A percentile compares a stretch with the other conserved stretches of the same genome.
phyloP scores from a whole-genome alignment of 1,140 invertebrate genomes.

The Hyles euphorbiae region DNA sequence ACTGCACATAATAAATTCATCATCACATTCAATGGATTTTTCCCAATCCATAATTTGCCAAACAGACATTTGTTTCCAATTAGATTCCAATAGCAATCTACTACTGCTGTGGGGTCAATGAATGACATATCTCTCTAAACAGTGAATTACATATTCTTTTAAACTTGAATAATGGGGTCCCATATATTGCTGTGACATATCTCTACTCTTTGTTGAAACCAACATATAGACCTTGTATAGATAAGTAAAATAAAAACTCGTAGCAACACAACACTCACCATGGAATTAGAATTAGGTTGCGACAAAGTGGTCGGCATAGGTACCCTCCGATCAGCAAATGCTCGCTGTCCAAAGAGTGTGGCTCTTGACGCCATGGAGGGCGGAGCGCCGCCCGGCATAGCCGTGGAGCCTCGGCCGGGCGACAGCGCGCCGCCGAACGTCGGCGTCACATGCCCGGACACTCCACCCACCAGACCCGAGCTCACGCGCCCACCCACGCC shows the following conservation, averaged over 20 bases:
- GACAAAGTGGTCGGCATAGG: constrained; percentile 80
- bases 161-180: too few species aligned
- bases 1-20: constrained; percentile 29
- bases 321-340: constrained; percentile 84
- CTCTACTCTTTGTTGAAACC: not conserved
- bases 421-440: constrained; percentile 67
- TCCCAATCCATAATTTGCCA: not conserved
- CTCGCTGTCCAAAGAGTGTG: constrained; percentile 84
- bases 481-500: constrained; percentile 77
- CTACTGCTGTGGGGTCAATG: too few species aligned
- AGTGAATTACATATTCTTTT: too few species aligned
- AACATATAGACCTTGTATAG: too few species aligned
- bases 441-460: constrained; percentile 73
- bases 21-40: constrained; percentile 4
- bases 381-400: constrained; percentile 72
- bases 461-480: constrained; percentile 77
- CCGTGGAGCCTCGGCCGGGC: constrained; percentile 67
- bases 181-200: too few species aligned
- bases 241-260: too few species aligned
- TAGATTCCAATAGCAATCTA: too few species aligned
- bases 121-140: too few species aligned
- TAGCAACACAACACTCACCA: constrained; percentile 42
- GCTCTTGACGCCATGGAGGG: constrained; percentile 72
- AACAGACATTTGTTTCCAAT: not conserved
- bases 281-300: constrained; percentile 77